Percentiles rank a stretch among this genome's conserved stretches.
Evolutionary conservation across 1,140 invertebrate genomes (phyloP).

Genomic region (Drosophila mojavensis): DNA sequence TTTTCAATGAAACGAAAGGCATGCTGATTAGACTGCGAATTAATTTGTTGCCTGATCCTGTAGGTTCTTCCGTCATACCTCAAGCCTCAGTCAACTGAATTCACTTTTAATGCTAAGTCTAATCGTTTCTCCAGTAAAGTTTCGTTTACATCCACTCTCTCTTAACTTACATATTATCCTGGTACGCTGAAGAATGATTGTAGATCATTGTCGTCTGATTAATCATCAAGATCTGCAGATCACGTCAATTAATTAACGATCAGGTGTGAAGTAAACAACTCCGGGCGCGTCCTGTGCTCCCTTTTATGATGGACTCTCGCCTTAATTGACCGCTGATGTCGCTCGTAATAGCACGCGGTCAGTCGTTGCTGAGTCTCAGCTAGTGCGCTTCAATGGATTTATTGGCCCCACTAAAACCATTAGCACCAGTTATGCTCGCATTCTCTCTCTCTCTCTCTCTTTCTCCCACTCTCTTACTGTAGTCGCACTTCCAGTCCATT

Average conservation of each 20-base stretch:
- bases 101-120: no score
- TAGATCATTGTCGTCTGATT: neutral
- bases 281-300: conserved; percentile 24
- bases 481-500: conserved; percentile 26
- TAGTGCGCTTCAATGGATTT: conserved; percentile 73
- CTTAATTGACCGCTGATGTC: conserved; percentile 74
- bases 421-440: conserved; percentile 63
- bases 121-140: no score
- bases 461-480: neutral
- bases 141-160: no score
- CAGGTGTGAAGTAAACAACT: conserved; percentile 74
- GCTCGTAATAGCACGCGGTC: conserved; percentile 54
- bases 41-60: no score
- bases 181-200: neutral
- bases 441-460: neutral
- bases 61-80: no score
- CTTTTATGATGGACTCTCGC: conserved; percentile 74
- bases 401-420: conserved; percentile 78
- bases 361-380: conserved; percentile 44
- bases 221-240: neutral
- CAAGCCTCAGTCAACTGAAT: no score
- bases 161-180: no score
- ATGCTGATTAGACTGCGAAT: no score
- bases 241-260: conserved; percentile 60
- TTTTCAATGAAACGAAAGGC: no score